Evolutionary conservation across 1,140 invertebrate genomes (phyloP).

Genomic region (Linepithema humile): DNA sequence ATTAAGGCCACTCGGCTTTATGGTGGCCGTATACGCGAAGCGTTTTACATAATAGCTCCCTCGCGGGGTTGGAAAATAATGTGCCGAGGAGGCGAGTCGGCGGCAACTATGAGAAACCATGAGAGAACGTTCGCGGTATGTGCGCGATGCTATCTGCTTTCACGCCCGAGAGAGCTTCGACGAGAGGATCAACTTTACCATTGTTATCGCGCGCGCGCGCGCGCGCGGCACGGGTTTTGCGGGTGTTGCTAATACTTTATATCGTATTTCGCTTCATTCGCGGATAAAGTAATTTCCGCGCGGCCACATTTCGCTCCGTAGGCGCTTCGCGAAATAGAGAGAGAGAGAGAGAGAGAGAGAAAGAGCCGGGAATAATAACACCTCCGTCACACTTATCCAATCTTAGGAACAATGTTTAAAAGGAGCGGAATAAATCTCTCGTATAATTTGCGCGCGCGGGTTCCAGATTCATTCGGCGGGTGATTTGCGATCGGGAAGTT

Average conservation of each 20-base stretch:
- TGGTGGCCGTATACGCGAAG: constrained; percentile 54
- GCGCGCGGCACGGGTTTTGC: constrained; percentile 9
- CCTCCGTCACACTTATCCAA: too few relatives aligned
- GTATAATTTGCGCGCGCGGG: constrained; percentile 37
- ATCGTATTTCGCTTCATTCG: background rate
- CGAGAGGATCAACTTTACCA: background rate
- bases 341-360: too few relatives aligned
- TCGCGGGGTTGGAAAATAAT: constrained; percentile 58
- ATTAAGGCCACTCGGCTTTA: constrained; percentile 65
- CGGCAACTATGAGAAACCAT: constrained; percentile 53
- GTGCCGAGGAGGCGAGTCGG: constrained; percentile 26
- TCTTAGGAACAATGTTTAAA: too few relatives aligned
- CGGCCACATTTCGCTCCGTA: background rate
- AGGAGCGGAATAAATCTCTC: constrained; percentile 9
- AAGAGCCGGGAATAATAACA: too few relatives aligned
- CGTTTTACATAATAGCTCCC: constrained; percentile 65
- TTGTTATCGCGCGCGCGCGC: constrained; percentile 33
- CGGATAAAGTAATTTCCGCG: background rate
- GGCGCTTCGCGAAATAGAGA: too few relatives aligned
- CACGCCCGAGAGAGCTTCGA: constrained; percentile 19
- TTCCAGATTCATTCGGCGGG: constrained; percentile 36
- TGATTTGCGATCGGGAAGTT: constrained; percentile 55
- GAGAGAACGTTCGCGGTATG: constrained; percentile 26
- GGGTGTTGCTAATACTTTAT: background rate
- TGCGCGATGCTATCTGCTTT: constrained; percentile 20